Evolutionary conservation across 2,113 vertebrate species (phyloP).

Genomic region (Aptenodytes forsteri): DNA sequence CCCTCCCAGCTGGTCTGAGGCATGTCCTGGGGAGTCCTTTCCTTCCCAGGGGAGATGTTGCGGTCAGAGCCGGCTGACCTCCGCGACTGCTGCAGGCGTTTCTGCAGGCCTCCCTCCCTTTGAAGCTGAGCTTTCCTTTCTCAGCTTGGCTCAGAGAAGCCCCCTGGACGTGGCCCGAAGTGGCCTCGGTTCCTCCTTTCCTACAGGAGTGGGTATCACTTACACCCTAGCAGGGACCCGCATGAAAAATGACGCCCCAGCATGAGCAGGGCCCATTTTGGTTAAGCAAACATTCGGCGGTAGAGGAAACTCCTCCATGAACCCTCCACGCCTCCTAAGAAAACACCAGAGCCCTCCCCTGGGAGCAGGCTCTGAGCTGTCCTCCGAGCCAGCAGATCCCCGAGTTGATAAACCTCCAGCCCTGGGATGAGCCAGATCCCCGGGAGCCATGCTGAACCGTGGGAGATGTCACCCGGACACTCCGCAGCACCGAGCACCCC

Average conservation of each 20-base stretch:
- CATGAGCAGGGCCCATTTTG: not conserved
- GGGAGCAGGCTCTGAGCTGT: not conserved
- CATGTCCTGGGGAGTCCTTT: not conserved
- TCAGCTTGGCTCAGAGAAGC: not conserved
- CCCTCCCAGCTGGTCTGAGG: not conserved
- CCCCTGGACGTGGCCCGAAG: fast-evolving
- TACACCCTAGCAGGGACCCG: not conserved
- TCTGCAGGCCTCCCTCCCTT: not conserved
- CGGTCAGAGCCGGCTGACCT: not conserved
- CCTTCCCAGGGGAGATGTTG: not conserved
- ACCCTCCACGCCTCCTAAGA: slow-evolving; percentile 29
- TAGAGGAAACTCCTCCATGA: not conserved
- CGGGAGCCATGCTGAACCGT: fast-evolving
- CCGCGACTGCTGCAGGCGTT: not conserved
- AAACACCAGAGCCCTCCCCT: not conserved
- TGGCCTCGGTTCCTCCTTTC: not conserved
- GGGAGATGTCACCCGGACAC: not conserved
- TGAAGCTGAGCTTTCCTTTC: not conserved
- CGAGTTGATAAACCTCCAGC: not conserved
- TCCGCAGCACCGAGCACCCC: not conserved
- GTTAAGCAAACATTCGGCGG: slow-evolving; percentile 1
- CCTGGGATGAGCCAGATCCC: not conserved
- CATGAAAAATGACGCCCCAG: slow-evolving; percentile 4
- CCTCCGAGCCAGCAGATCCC: not conserved
- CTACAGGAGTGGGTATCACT: not conserved